Evolutionary conservation across 2,888 invertebrate species (phyloP).

Genomic region (Andrena chrysosceles): DNA sequence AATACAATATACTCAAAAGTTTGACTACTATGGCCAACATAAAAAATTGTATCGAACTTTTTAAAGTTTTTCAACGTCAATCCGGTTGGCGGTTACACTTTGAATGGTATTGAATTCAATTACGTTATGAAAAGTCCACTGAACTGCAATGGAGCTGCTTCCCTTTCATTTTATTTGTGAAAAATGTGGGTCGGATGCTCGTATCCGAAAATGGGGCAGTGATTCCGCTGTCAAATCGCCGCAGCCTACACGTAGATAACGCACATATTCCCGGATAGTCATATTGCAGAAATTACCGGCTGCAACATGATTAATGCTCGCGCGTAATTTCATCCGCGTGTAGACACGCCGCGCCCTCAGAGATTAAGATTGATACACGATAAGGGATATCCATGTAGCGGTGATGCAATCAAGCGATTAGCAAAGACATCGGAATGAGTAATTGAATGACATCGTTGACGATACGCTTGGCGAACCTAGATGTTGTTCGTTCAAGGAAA

Average conservation of each 20-base stretch:
- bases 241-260: slow-evolving; percentile 13
- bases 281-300: slow-evolving; percentile 63
- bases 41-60: too few species aligned
- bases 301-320: slow-evolving; percentile 67
- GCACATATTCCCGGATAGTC: slow-evolving; percentile 38
- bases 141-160: not conserved
- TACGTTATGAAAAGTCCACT: not conserved
- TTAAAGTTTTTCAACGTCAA: too few species aligned
- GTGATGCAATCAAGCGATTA: slow-evolving; percentile 40
- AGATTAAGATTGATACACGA: slow-evolving; percentile 70
- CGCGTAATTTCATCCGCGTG: slow-evolving; percentile 66
- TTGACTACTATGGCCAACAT: too few species aligned
- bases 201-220: not conserved
- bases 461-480: not conserved
- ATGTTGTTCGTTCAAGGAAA: not conserved
- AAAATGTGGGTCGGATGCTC: not conserved
- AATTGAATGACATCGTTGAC: slow-evolving; percentile 20
- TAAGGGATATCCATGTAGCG: slow-evolving; percentile 45
- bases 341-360: slow-evolving; percentile 47
- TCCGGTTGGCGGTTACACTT: too few species aligned
- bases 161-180: not conserved
- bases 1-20: too few species aligned
- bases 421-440: slow-evolving; percentile 16
- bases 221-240: not conserved
- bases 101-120: not conserved